Conservation (phyloP, 2,113 vertebrate species). For the Glaucidium brasilianum region DNA sequence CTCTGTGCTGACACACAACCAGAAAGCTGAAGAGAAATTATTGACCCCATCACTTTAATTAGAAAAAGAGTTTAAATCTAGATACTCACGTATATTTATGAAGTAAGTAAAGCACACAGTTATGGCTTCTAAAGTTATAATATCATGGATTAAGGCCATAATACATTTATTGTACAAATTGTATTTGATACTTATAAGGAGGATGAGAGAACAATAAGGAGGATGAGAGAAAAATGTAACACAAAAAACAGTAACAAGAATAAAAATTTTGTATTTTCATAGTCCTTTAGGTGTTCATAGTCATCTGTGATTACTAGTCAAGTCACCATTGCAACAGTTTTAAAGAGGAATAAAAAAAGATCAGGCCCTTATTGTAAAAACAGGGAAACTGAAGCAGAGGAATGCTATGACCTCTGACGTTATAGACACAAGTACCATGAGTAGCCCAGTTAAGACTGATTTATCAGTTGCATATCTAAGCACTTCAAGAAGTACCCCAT, state of each 20-base stretch:
- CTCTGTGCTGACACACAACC: background rate
- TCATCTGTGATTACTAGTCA: background rate
- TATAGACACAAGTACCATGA: background rate
- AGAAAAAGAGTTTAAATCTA: background rate
- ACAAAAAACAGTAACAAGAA: background rate
- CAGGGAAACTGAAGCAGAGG: background rate
- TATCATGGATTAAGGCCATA: background rate
- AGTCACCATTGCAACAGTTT: background rate
- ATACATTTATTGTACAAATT: background rate
- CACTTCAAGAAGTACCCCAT: background rate
- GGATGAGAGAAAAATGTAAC: background rate
- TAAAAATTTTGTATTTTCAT: background rate
- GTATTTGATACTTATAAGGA: background rate
- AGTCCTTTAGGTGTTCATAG: background rate
- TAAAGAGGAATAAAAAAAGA: background rate
- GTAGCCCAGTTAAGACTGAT: background rate
- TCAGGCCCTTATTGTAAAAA: background rate
- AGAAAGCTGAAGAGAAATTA: background rate
- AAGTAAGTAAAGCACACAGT: background rate
- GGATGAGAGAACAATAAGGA: background rate
- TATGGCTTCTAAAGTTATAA: background rate
- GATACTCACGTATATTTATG: background rate
- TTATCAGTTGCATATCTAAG: background rate
- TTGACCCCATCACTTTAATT: background rate
- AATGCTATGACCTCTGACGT: background rate